phyloP scores from a whole-genome alignment of 2,113 vertebrate genomes.

The Ceratotherium simum region DNA sequence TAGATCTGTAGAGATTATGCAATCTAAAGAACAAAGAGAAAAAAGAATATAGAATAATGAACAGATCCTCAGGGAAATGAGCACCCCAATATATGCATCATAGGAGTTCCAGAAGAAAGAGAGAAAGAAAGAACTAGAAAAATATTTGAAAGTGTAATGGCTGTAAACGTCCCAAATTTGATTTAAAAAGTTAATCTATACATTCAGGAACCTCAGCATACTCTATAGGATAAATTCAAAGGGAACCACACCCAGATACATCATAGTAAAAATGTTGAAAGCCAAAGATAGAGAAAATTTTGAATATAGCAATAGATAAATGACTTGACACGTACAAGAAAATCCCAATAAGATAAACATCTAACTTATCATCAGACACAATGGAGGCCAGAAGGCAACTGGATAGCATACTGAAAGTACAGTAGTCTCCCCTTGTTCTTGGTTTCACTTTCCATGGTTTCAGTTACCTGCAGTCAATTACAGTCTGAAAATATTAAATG shows the following conservation, averaged over 20 bases:
- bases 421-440: no score
- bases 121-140: background rate
- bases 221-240: background rate
- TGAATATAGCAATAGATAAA: background rate
- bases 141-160: background rate
- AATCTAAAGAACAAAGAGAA: background rate
- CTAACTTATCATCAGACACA: background rate
- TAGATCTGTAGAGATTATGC: background rate
- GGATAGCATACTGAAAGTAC: background rate
- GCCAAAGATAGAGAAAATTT: background rate
- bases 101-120: background rate
- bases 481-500: no score
- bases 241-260: background rate
- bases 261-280: background rate
- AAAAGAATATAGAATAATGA: background rate
- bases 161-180: background rate
- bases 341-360: background rate
- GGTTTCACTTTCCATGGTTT: no score
- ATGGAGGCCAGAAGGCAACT: background rate
- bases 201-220: background rate
- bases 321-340: background rate
- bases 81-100: background rate
- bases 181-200: background rate
- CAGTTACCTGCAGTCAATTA: no score
- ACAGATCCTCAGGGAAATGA: background rate